phyloP scores from a whole-genome alignment of 2,888 invertebrate species.

The Malacosoma neustria region DNA sequence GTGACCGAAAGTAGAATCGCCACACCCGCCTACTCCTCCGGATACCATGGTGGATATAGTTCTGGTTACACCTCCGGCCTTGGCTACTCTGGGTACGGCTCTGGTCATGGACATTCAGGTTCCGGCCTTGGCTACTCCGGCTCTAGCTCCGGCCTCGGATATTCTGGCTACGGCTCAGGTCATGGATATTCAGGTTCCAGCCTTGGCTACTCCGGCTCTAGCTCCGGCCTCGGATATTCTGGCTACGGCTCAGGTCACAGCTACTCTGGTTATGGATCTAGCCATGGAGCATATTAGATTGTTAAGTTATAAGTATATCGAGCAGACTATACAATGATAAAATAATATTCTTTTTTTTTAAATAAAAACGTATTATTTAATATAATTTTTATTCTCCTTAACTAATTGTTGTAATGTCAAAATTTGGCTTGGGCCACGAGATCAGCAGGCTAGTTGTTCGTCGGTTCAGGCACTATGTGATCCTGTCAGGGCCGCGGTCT shows the following conservation, averaged over 20 bases:
- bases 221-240: slow-evolving; percentile 18
- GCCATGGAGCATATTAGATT: no score
- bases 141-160: slow-evolving; percentile 24
- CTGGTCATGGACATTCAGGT: slow-evolving; percentile 26
- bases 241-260: background rate
- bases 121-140: background rate
- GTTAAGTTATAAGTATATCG: no score
- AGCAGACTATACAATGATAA: no score
- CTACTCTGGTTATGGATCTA: no score
- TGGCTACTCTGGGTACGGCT: slow-evolving; percentile 4
- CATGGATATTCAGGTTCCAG: slow-evolving; percentile 14
- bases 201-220: slow-evolving; percentile 12
- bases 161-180: background rate
- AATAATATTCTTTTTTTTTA: no score
- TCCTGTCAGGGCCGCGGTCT: no score
- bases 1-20: slow-evolving; percentile 34
- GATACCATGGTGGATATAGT: slow-evolving; percentile 7
- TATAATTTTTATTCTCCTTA: no score
- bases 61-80: background rate
- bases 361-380: no score
- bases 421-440: no score
- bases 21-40: slow-evolving; percentile 1
- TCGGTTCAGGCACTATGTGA: no score
- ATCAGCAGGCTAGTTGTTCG: no score
- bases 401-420: no score